Conservation (phyloP, 2,797 vertebrate species). For the Lycodopsis pacificus region DNA sequence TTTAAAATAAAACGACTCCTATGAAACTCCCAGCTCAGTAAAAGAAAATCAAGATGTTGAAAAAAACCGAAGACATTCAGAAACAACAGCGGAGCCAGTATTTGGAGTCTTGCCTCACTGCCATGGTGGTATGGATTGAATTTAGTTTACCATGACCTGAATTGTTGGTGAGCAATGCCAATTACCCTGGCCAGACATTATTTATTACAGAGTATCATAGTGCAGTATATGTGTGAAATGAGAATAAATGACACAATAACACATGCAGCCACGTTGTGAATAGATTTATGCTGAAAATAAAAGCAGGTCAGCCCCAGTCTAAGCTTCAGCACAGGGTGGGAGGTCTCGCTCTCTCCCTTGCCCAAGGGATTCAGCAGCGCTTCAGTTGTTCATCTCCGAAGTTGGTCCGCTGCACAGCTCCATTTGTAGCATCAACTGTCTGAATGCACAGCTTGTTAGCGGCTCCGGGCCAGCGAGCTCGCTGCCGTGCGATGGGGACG, state of each 20-base stretch:
- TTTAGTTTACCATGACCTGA: not conserved
- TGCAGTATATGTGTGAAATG: not conserved
- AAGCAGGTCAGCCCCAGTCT: constrained; percentile 6
- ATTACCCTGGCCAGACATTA: constrained; percentile 6
- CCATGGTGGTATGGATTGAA: not conserved
- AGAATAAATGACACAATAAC: constrained; percentile 23
- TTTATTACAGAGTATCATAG: not conserved
- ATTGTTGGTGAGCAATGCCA: not conserved
- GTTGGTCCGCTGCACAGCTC: constrained; percentile 70
- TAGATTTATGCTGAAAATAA: constrained; percentile 5
- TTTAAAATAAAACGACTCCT: not conserved
- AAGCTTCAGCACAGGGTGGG: constrained; percentile 16
- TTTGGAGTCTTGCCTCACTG: not conserved
- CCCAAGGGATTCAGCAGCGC: constrained; percentile 52
- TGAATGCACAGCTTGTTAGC: constrained; percentile 83
- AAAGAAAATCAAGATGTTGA: not conserved
- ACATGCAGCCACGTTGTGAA: not conserved
- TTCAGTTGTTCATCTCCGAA: constrained; percentile 68
- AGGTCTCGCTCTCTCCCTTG: constrained; percentile 31
- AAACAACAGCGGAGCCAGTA: not conserved
- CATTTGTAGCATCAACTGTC: constrained; percentile 81
- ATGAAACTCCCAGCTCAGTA: not conserved
- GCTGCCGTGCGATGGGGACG: constrained; percentile 50
- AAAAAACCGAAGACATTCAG: not conserved
- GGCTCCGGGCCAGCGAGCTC: constrained; percentile 68